Percentiles rank a stretch among this genome's conserved stretches.
phyloP scores from a whole-genome alignment of 2,888 invertebrate species.

The Nudaria mundana region DNA sequence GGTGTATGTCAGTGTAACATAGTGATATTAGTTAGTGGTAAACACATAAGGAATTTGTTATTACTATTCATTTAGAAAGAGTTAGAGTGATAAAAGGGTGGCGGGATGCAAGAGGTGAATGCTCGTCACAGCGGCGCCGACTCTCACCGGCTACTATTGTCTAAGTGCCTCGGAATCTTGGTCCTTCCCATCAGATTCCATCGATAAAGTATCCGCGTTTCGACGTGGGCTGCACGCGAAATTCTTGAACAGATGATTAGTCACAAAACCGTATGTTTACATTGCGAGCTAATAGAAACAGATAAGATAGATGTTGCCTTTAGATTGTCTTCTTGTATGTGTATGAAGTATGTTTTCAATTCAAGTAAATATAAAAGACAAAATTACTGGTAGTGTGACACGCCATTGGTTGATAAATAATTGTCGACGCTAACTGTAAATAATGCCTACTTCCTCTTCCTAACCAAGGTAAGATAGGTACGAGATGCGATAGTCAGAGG shows the following conservation, averaged over 20 bases:
- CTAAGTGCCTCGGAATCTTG: slow-evolving; percentile 79
- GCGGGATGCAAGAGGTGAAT: slow-evolving; percentile 76
- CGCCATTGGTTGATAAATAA: slow-evolving; percentile 49
- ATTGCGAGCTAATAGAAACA: slow-evolving; percentile 48
- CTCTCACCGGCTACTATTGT: slow-evolving; percentile 79
- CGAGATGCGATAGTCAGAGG: not conserved
- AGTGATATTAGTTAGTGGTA: slow-evolving; percentile 57
- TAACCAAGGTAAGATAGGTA: slow-evolving; percentile 25
- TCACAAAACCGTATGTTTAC: slow-evolving; percentile 57
- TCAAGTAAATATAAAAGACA: slow-evolving; percentile 36
- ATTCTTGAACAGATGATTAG: slow-evolving; percentile 47
- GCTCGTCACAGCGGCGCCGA: slow-evolving; percentile 78
- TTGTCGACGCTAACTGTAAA: slow-evolving; percentile 55
- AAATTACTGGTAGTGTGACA: slow-evolving; percentile 35
- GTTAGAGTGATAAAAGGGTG: slow-evolving; percentile 54
- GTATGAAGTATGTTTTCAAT: slow-evolving; percentile 29
- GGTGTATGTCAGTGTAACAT: slow-evolving; percentile 61
- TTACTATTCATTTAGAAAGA: slow-evolving; percentile 32
- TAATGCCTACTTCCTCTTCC: slow-evolving; percentile 32
- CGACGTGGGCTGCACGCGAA: slow-evolving; percentile 67
- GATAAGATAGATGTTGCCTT: slow-evolving; percentile 59
- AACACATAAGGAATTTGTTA: slow-evolving; percentile 49
- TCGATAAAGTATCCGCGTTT: slow-evolving; percentile 69
- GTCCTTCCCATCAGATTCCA: slow-evolving; percentile 78
- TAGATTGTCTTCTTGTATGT: slow-evolving; percentile 29